Conservation (phyloP, 2,113 vertebrate species). For the Cathartes aura region DNA sequence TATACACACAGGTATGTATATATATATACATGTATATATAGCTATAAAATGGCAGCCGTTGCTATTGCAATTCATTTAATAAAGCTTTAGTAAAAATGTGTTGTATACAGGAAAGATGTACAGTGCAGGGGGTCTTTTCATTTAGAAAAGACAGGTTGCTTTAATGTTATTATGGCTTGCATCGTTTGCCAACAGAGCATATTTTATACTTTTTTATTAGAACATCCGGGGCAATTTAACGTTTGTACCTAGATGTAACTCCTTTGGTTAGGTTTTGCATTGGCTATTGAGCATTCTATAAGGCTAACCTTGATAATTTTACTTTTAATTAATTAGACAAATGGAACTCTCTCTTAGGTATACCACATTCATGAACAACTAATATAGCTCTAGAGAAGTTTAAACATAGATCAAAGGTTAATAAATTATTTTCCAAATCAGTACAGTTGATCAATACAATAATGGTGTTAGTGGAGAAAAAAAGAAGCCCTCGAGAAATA, state of each 20-base stretch:
- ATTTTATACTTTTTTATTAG: constrained; percentile 83
- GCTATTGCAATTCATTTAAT: constrained; percentile 92
- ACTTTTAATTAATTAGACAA: constrained; percentile 65
- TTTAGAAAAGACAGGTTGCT: constrained; percentile 86
- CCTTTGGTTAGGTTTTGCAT: constrained; percentile 71
- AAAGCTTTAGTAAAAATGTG: constrained; percentile 92
- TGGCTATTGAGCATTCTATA: constrained; percentile 71
- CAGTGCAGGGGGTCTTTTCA: constrained; percentile 87
- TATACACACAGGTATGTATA: constrained; percentile 56
- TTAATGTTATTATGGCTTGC: constrained; percentile 85
- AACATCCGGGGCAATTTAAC: constrained; percentile 73
- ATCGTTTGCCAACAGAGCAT: constrained; percentile 79
- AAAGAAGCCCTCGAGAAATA: constrained; percentile 54
- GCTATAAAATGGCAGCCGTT: constrained; percentile 81
- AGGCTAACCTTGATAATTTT: constrained; percentile 72
- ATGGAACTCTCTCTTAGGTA: constrained; percentile 55
- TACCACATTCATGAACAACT: constrained; percentile 18
- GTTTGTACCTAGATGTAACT: constrained; percentile 77
- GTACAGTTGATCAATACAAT: constrained; percentile 20
- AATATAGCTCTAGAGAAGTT: constrained; percentile 51
- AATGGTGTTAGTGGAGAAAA: background rate
- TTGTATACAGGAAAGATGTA: constrained; percentile 89
- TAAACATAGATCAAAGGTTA: constrained; percentile 67
- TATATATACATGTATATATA: constrained; percentile 69
- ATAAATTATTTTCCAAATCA: constrained; percentile 63